These are phyloP conservation scores for Pimephales promelas DNA, from an alignment of 2,113 vertebrate genomes.

Conservation along the genomic window DNA sequence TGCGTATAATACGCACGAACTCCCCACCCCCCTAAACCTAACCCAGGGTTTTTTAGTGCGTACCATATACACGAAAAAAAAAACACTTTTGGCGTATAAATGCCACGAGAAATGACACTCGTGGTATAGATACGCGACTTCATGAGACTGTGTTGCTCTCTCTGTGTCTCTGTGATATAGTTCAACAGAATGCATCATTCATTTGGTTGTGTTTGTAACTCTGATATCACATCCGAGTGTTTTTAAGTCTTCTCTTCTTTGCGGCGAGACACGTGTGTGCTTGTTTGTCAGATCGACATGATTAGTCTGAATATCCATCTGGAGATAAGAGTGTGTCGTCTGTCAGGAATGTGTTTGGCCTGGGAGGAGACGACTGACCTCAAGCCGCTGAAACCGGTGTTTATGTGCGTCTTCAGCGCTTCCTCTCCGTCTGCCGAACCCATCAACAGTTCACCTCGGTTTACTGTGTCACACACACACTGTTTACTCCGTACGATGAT, in stretches of 20 bases:
- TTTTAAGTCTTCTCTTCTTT: too few species aligned
- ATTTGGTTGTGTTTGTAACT: not conserved
- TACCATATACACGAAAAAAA: too few species aligned
- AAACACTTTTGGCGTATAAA: too few species aligned
- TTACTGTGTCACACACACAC: conserved; percentile 31
- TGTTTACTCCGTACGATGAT: conserved; percentile 53
- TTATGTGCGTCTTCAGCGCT: conserved; percentile 34
- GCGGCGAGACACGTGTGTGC: not conserved
- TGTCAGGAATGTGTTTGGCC: conserved; percentile 33
- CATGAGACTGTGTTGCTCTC: too few species aligned
- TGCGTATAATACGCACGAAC: too few species aligned
- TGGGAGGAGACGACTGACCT: conserved; percentile 17
- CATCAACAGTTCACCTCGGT: conserved; percentile 31
- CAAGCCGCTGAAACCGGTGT: conserved; percentile 36
- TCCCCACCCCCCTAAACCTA: too few species aligned
- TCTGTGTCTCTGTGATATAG: not conserved
- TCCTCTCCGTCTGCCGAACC: conserved; percentile 23
- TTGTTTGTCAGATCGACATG: conserved; percentile 46
- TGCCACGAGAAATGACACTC: too few species aligned
- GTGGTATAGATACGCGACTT: too few species aligned
- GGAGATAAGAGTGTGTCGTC: conserved; percentile 38
- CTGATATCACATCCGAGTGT: not conserved
- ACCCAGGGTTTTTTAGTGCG: too few species aligned
- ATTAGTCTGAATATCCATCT: conserved; percentile 36
- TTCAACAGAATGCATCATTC: not conserved